Evolutionary conservation across 2,888 invertebrate genomes (phyloP), one percentile per base, ranked within the genome.

Genomic region (Erynnis tages): DNA sequence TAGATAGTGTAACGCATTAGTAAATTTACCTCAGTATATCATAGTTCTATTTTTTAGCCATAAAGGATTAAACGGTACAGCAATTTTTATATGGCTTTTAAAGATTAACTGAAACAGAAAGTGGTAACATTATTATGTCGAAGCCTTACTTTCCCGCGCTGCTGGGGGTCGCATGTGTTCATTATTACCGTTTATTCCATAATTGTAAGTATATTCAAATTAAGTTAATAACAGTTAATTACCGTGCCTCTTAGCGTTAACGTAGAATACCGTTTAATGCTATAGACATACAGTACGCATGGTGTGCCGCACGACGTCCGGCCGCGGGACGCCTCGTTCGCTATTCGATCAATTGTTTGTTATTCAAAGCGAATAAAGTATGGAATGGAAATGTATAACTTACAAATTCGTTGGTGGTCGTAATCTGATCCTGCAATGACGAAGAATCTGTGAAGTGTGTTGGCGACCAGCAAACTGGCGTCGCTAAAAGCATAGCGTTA

Each of bases 201-300:
- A 38, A 48, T 19, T 49, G 34, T 52, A 56, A 35, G 47, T 49
- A 19, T 53, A 48, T 38, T 49, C n/a, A 34, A 40, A 29, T 44
- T 48, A 25, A 38, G 30, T 48, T 48, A 14, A 32, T 38, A 48
- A 37, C 37, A 53, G 32, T 54, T 50, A 47, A 23, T 47, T 44
- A 27, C 44, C 43, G 56, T 54, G 56, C 56, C 53, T 56, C 46
- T 43, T 56, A 56, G 46, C 37, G 19, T 56, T 49, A 48, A 53
- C 4, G 29, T 14, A 32, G 37, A 14, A 13, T 11, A 44, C 45
- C 11, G 3, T 41, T 46, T 45, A 10, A 19, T 13, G 38, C 29
- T 40, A n/a, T n/a, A n/a, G n/a, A n/a, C n/a, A n/a, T n/a, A n/a
- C n/a, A n/a, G 11, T 40, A 21, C 4, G 17, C 7, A 13, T 5